Conservation (phyloP, 2,797 vertebrate genomes). For the Pangasius djambal region DNA sequence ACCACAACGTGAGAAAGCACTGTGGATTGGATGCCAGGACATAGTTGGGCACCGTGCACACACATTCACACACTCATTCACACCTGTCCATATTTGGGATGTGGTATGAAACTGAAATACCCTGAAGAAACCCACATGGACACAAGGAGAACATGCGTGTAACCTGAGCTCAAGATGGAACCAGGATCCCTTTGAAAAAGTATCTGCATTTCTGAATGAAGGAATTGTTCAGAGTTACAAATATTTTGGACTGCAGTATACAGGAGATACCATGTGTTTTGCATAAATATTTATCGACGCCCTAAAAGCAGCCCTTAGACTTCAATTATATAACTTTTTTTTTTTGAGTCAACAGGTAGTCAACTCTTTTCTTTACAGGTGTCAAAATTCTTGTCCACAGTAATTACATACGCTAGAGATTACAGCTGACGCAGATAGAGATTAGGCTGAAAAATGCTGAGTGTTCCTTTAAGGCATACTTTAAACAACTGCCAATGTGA, state of each 20-base stretch:
- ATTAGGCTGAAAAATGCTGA: not conserved
- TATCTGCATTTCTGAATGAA: not conserved
- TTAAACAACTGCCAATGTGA: constrained; percentile 13
- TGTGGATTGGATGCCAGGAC: not conserved
- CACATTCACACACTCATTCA: not conserved
- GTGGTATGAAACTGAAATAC: not conserved
- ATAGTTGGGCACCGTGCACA: too few species aligned
- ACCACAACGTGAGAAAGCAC: not conserved
- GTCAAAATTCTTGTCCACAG: not conserved
- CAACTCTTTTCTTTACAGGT: not conserved
- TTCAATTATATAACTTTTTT: not conserved
- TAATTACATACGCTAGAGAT: not conserved
- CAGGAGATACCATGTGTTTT: not conserved
- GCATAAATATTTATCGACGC: not conserved
- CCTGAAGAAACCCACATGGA: not conserved
- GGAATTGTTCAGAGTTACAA: not conserved
- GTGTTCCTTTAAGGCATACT: constrained; percentile 4
- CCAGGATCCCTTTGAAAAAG: not conserved
- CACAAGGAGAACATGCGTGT: not conserved
- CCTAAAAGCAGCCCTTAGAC: not conserved
- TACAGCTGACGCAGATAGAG: not conserved
- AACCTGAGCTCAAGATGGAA: not conserved
- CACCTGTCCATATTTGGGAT: not conserved
- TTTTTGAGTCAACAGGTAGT: not conserved
- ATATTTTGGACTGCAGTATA: not conserved